phyloP scores from a whole-genome alignment of 2,888 invertebrate genomes.

The Agrenia bidenticulata region DNA sequence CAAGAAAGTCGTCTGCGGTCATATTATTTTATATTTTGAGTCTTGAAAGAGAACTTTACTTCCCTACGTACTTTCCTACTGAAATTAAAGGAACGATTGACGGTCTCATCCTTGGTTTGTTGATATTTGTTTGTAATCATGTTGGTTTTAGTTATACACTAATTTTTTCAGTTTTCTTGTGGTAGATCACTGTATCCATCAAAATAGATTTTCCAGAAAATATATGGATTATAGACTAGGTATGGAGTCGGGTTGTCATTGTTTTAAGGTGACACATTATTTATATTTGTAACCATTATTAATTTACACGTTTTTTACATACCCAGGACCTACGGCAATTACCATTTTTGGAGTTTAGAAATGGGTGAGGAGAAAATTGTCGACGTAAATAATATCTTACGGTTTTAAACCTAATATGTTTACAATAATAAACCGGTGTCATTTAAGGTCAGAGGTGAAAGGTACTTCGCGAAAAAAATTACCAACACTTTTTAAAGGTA shows the following conservation, averaged over 20 bases:
- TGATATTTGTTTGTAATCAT: neutral
- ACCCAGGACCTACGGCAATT: no score
- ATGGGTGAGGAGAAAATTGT: no score
- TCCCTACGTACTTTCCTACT: neutral
- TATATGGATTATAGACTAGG: slow-evolving; percentile 11
- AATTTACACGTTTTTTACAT: neutral
- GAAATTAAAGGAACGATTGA: neutral
- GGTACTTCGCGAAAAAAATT: slow-evolving; percentile 12
- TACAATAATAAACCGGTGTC: no score
- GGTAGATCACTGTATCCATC: slow-evolving; percentile 14
- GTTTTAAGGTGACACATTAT: neutral
- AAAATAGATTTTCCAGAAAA: slow-evolving; percentile 22
- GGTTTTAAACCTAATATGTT: no score
- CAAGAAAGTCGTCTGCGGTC: no score
- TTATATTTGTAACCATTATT: neutral
- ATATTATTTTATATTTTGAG: no score
- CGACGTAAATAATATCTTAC: no score
- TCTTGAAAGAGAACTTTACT: no score
- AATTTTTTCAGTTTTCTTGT: slow-evolving; percentile 1
- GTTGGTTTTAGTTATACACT: neutral
- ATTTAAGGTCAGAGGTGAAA: slow-evolving; percentile 13
- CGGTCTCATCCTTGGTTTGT: no score
- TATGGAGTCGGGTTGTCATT: neutral
- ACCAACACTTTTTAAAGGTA: neutral
- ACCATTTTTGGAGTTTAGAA: no score